Evolutionary conservation across 23 tunicate species (phyloP).

Genomic region (Halocynthia aurantium): DNA sequence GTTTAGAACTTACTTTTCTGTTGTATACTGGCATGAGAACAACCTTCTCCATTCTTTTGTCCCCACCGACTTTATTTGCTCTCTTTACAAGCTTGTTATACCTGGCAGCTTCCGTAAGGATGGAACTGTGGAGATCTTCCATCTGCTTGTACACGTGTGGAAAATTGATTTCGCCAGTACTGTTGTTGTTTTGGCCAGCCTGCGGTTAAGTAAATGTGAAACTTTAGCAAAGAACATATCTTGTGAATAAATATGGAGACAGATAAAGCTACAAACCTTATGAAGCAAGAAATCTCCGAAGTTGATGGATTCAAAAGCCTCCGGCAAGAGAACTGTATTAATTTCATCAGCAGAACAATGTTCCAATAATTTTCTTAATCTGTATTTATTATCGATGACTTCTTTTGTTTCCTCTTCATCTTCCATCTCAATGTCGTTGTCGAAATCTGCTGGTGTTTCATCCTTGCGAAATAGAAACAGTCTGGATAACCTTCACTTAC

Average conservation of each 20-base stretch:
- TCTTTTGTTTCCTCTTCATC: conserved; percentile 51
- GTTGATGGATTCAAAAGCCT: conserved; percentile 62
- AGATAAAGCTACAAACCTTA: conserved; percentile 33
- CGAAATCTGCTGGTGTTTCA: not conserved
- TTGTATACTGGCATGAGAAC: conserved; percentile 93
- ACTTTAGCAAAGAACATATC: not conserved
- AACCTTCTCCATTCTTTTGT: conserved; percentile 85
- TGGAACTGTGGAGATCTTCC: conserved; percentile 51
- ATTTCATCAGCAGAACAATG: conserved; percentile 93
- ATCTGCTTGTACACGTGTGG: conserved; percentile 59
- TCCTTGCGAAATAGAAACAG: conserved; percentile 5
- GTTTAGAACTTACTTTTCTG: conserved; percentile 35
- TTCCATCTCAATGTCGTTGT: not conserved
- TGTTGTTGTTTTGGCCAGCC: conserved; percentile 69
- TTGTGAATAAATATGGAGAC: too few species aligned
- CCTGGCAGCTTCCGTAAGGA: conserved; percentile 62
- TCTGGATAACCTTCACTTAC: not conserved
- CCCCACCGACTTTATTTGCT: conserved; percentile 92
- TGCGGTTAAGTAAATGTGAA: conserved; percentile 3
- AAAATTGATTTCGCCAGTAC: conserved; percentile 47
- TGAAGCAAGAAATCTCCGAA: conserved; percentile 82
- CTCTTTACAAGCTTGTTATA: conserved; percentile 64
- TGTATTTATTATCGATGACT: conserved; percentile 79
- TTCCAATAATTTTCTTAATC: conserved; percentile 75
- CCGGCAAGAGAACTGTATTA: conserved; percentile 67